Conservation (phyloP, 2,888 invertebrate species). For the Amphipyra berbera region DNA sequence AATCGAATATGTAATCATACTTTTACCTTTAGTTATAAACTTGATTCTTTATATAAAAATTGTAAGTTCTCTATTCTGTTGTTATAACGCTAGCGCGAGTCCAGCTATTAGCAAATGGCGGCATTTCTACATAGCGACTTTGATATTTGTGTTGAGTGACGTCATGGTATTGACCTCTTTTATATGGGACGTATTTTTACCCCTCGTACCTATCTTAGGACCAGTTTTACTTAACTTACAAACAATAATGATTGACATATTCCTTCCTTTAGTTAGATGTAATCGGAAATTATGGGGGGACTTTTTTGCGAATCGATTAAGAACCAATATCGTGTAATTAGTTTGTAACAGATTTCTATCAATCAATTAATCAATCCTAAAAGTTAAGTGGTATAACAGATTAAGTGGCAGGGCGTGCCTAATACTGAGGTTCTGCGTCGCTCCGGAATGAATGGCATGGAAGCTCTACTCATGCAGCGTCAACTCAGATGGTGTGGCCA, state of each 20-base stretch:
- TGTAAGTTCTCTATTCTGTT: slow-evolving; percentile 3
- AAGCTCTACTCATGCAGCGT: too few species aligned
- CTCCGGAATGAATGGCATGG: too few species aligned
- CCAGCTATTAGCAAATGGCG: slow-evolving; percentile 3
- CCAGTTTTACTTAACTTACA: background rate
- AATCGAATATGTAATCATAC: too few species aligned
- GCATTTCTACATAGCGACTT: background rate
- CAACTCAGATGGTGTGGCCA: too few species aligned
- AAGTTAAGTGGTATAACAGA: too few species aligned
- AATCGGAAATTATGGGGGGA: slow-evolving; percentile 5
- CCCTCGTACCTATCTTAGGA: too few species aligned
- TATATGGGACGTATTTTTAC: background rate
- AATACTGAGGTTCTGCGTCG: too few species aligned
- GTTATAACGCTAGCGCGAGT: background rate
- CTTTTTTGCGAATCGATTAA: background rate
- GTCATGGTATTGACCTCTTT: background rate
- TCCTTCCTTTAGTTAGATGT: background rate
- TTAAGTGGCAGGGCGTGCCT: too few species aligned
- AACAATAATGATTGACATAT: background rate
- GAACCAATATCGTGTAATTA: too few species aligned
- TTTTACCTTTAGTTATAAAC: background rate
- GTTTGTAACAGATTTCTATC: too few species aligned
- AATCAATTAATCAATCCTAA: too few species aligned
- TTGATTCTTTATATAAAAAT: background rate
- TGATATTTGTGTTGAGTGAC: slow-evolving; percentile 1